phyloP scores from a whole-genome alignment of 2,797 vertebrate species.

The Neoniphon sammara region DNA sequence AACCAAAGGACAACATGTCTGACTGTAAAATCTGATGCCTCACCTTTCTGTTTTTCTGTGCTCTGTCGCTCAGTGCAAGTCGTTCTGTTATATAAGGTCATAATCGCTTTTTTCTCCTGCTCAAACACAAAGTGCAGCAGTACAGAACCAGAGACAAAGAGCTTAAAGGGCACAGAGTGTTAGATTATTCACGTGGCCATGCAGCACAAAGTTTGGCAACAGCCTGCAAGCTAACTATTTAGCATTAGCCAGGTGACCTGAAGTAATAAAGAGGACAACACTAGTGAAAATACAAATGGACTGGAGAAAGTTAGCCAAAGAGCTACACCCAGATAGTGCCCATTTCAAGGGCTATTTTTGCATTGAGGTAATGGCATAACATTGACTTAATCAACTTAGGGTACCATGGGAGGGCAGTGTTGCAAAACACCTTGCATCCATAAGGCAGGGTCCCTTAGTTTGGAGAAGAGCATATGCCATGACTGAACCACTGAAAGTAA shows the following conservation, averaged over 20 bases:
- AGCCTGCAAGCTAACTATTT: slow-evolving; percentile 16
- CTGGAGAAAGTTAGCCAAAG: neutral
- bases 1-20: slow-evolving; percentile 13
- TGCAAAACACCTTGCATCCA: neutral
- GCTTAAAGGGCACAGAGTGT: neutral
- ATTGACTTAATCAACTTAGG: too few species aligned
- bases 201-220: neutral
- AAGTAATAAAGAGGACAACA: neutral
- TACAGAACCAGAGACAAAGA: slow-evolving; percentile 28
- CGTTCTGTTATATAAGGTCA: slow-evolving; percentile 9
- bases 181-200: too few species aligned
- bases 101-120: slow-evolving; percentile 8
- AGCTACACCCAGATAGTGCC: too few species aligned
- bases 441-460: slow-evolving; percentile 9
- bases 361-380: too few species aligned
- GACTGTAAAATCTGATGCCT: slow-evolving; percentile 17
- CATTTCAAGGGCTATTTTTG: too few species aligned
- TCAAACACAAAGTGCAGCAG: slow-evolving; percentile 52
- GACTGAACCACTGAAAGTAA: neutral
- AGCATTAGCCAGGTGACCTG: slow-evolving; percentile 7
- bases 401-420: too few species aligned
- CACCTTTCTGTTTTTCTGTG: slow-evolving; percentile 27
- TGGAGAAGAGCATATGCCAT: neutral
- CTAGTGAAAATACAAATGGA: neutral
- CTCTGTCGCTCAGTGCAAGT: slow-evolving; percentile 25